These are phyloP conservation scores for Patella ulyssiponensis DNA, from an alignment of 2,888 invertebrate genomes.

Conservation along the genomic window DNA sequence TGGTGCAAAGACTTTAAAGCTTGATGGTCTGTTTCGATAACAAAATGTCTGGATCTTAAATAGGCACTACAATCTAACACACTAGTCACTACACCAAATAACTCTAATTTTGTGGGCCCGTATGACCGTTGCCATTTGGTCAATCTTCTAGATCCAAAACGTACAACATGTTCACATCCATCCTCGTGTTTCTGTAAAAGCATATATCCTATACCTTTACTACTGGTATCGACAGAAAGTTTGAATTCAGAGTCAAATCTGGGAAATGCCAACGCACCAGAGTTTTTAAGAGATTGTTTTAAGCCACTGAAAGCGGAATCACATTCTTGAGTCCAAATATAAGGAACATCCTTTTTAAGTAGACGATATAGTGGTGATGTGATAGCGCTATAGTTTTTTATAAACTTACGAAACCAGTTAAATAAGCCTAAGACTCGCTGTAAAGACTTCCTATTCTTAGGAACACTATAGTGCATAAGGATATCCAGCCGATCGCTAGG, in stretches of 20 bases:
- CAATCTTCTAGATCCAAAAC: conserved; percentile 9
- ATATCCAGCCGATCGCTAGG: conserved; percentile 15
- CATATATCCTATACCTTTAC: conserved; percentile 18
- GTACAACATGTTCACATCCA: background rate
- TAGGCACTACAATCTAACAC: conserved; percentile 25
- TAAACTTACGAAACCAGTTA: conserved; percentile 35
- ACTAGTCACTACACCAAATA: conserved; percentile 20
- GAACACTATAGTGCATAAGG: conserved; percentile 16
- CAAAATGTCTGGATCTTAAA: conserved; percentile 19
- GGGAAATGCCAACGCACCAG: conserved; percentile 26
- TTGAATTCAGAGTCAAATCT: conserved; percentile 24
- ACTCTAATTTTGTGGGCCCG: conserved; percentile 27
- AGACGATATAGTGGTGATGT: conserved; percentile 18
- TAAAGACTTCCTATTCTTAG: conserved; percentile 24
- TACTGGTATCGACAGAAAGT: conserved; percentile 24
- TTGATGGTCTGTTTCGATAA: conserved; percentile 24
- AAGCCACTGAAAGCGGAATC: conserved; percentile 18
- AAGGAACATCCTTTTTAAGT: conserved; percentile 18
- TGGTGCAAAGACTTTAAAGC: conserved; percentile 20
- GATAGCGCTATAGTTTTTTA: conserved; percentile 26
- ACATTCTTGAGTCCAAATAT: conserved; percentile 25
- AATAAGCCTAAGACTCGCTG: conserved; percentile 31
- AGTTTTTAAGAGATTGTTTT: conserved; percentile 17
- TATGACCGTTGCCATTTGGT: conserved; percentile 15
- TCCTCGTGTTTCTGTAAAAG: conserved; percentile 3